Evolutionary conservation across 2,888 invertebrate genomes (phyloP).

Genomic region (Argyra leucocephala): DNA sequence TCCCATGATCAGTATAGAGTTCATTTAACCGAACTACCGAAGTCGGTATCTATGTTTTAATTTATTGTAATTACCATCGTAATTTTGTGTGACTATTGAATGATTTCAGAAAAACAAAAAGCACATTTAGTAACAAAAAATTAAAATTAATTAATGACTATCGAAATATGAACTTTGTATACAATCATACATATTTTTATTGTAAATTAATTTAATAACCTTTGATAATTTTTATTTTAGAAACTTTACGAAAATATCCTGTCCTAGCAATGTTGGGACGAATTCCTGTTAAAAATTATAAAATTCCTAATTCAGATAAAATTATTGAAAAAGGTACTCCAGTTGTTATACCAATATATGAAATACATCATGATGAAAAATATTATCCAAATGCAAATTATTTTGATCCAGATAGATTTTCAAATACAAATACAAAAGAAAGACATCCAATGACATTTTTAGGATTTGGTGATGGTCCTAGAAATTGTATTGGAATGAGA

Average conservation of each 20-base stretch:
- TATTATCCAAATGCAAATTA: conserved; percentile 49
- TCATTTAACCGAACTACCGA: not conserved
- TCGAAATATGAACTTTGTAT: not conserved
- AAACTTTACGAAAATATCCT: conserved; percentile 49
- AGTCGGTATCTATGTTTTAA: no score
- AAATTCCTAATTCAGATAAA: conserved; percentile 42
- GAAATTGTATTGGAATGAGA: conserved; percentile 31
- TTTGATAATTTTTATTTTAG: conserved; percentile 31
- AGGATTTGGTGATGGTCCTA: conserved; percentile 35
- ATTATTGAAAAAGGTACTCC: conserved; percentile 44
- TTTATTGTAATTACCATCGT: no score
- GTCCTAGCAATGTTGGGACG: conserved; percentile 45
- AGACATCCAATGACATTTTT: conserved; percentile 28
- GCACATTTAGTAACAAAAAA: no score
- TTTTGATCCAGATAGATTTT: conserved; percentile 51
- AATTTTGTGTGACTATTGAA: no score
- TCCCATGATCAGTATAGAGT: no score
- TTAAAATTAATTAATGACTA: not conserved
- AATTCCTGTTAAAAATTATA: conserved; percentile 43
- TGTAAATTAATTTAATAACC: not conserved
- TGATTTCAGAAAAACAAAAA: no score
- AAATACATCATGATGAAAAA: conserved; percentile 52
- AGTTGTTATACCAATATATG: conserved; percentile 37
- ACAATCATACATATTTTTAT: not conserved
- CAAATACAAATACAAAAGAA: conserved; percentile 44